Percentiles rank a stretch among this genome's conserved stretches.
Evolutionary conservation across 2,113 vertebrate genomes (phyloP).

Genomic region (Festucalex cinctus): DNA sequence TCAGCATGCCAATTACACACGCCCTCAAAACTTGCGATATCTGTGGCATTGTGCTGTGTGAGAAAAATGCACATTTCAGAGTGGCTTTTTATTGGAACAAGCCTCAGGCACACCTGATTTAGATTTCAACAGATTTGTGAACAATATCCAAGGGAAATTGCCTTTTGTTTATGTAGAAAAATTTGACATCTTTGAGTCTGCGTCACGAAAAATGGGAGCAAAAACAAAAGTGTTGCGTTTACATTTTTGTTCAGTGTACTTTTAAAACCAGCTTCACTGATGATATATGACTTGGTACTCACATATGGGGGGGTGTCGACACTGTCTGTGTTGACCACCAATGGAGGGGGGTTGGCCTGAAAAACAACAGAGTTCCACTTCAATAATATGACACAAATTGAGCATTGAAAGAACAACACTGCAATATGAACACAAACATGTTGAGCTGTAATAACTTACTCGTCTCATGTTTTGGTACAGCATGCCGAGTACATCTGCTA

Average conservation of each 20-base stretch:
- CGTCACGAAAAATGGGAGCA: too few species aligned
- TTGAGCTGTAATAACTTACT: conserved; percentile 56
- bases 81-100: too few species aligned
- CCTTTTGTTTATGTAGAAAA: too few species aligned
- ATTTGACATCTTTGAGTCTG: too few species aligned
- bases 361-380: conserved; percentile 23
- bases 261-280: not conserved
- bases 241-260: not conserved
- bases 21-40: not conserved
- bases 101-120: too few species aligned
- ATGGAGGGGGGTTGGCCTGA: conserved; percentile 95
- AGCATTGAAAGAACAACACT: not conserved
- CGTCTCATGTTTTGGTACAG: conserved; percentile 70
- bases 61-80: too few species aligned
- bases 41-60: not conserved
- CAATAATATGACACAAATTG: not conserved
- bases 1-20: too few species aligned
- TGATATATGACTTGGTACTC: conserved; percentile 63
- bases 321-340: conserved; percentile 92
- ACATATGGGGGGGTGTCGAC: conserved; percentile 88
- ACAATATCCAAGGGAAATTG: too few species aligned
- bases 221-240: too few species aligned
- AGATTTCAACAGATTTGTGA: too few species aligned
- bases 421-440: not conserved
- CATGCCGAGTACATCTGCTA: conserved; percentile 67